phyloP scores from a whole-genome alignment of 2,113 vertebrate species.

The Reinhardtius hippoglossoides region DNA sequence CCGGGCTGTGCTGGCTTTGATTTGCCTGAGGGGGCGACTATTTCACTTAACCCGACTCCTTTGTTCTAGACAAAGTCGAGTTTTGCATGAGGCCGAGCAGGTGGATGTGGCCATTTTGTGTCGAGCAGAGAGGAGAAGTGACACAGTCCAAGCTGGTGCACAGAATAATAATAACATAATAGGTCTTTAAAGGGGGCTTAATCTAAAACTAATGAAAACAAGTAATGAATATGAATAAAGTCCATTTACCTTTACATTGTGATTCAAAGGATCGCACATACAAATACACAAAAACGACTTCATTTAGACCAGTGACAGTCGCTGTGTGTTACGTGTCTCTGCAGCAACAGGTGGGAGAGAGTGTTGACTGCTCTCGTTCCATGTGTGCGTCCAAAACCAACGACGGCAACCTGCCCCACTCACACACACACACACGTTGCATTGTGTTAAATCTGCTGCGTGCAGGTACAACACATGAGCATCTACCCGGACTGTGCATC shows the following conservation, averaged over 20 bases:
- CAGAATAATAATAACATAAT: too few species aligned
- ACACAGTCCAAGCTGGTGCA: too few species aligned
- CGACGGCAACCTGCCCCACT: too few species aligned
- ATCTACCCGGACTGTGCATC: background rate
- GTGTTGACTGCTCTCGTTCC: too few species aligned
- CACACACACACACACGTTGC: background rate
- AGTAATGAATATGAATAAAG: too few species aligned
- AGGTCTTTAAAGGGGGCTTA: too few species aligned
- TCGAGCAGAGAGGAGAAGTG: too few species aligned
- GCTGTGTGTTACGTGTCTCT: too few species aligned
- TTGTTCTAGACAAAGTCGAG: conserved; percentile 26
- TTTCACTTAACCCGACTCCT: conserved; percentile 40
- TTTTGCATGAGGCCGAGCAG: conserved; percentile 53
- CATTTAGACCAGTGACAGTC: background rate
- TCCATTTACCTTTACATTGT: too few species aligned
- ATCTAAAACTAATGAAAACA: too few species aligned
- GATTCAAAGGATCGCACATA: conserved; percentile 7
- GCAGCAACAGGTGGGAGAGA: too few species aligned
- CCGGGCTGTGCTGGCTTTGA: background rate
- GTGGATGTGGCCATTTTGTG: background rate
- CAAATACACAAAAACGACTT: background rate
- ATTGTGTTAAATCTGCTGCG: background rate
- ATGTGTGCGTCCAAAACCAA: too few species aligned
- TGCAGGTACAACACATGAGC: background rate
- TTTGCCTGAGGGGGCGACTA: conserved; percentile 50